Percentiles rank a stretch among this genome's conserved stretches.
Evolutionary conservation across 2,113 vertebrate species (phyloP).

Genomic region (Cromileptes altivelis): DNA sequence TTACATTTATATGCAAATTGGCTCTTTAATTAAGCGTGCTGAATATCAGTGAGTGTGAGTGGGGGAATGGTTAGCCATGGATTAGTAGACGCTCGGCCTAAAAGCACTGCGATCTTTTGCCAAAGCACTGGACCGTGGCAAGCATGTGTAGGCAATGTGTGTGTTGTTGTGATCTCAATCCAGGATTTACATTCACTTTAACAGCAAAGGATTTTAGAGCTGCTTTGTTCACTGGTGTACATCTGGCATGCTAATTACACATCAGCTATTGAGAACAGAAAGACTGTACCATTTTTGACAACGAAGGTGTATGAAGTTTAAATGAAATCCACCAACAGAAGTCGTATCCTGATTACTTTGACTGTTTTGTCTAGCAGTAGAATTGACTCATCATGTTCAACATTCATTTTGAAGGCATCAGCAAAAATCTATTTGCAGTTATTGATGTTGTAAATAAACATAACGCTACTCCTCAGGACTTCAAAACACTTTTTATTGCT

Average conservation of each 20-base stretch:
- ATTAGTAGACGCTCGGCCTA: conserved; percentile 38
- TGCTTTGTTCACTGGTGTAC: not conserved
- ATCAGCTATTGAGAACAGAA: conserved; percentile 1
- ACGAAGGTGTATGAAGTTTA: not conserved
- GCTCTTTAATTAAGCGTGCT: conserved; percentile 68
- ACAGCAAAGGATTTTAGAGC: conserved; percentile 10
- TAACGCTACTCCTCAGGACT: conserved; percentile 30
- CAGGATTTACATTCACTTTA: conserved; percentile 42
- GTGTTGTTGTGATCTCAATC: conserved; percentile 33
- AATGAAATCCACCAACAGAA: conserved; percentile 20
- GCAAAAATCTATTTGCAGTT: conserved; percentile 60
- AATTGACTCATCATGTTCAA: conserved; percentile 38
- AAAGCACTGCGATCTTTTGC: conserved; percentile 55
- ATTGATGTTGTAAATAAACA: conserved; percentile 65
- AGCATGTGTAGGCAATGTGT: conserved; percentile 14
- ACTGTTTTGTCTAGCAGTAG: not conserved
- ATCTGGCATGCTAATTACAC: conserved; percentile 38
- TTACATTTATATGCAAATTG: conserved; percentile 78
- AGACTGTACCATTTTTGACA: not conserved
- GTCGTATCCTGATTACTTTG: conserved; percentile 4
- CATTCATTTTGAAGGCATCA: conserved; percentile 64
- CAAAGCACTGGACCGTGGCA: conserved; percentile 31
- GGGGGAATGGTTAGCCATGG: conserved; percentile 42
- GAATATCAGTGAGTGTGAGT: conserved; percentile 43
- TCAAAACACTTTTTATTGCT: conserved; percentile 36